Conservation (phyloP, 2,113 vertebrate genomes). For the Cryptotis parvus region DNA sequence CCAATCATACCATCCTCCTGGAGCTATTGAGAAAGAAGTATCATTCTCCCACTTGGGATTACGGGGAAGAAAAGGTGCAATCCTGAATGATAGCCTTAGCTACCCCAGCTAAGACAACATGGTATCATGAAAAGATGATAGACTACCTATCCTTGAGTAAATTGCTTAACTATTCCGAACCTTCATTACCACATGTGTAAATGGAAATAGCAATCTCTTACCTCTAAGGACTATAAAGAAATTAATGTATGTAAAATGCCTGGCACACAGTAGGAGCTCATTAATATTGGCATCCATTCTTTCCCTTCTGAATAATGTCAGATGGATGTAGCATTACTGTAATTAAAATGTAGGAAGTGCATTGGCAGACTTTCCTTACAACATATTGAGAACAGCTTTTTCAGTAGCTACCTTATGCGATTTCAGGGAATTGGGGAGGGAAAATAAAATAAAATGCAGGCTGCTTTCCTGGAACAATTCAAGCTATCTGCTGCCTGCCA, state of each 20-base stretch:
- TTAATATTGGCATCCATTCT: slow-evolving; percentile 62
- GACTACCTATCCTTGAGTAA: slow-evolving; percentile 41
- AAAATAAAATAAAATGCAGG: slow-evolving; percentile 76
- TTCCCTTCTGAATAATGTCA: slow-evolving; percentile 57
- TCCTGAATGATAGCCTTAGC: slow-evolving; percentile 11
- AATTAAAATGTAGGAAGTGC: slow-evolving; percentile 74
- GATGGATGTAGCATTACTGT: slow-evolving; percentile 69
- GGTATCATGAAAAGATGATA: slow-evolving; percentile 22
- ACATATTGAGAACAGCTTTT: slow-evolving; percentile 77
- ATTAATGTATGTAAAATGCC: slow-evolving; percentile 50
- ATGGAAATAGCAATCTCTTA: slow-evolving; percentile 52
- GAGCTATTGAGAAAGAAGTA: neutral
- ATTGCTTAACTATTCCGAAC: slow-evolving; percentile 8
- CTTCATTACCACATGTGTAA: slow-evolving; percentile 47
- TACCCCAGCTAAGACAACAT: neutral
- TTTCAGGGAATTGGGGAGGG: slow-evolving; percentile 78
- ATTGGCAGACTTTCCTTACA: slow-evolving; percentile 69
- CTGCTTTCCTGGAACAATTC: slow-evolving; percentile 78
- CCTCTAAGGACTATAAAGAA: slow-evolving; percentile 17
- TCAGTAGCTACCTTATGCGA: slow-evolving; percentile 76
- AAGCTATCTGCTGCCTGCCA: slow-evolving; percentile 70
- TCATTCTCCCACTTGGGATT: neutral
- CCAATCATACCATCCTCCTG: neutral
- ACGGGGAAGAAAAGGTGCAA: slow-evolving; percentile 25
- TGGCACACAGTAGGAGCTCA: slow-evolving; percentile 75